Percentiles rank a stretch among this genome's conserved stretches.
phyloP scores from a whole-genome alignment of 2,888 invertebrate genomes.

The Limnephilus marmoratus region DNA sequence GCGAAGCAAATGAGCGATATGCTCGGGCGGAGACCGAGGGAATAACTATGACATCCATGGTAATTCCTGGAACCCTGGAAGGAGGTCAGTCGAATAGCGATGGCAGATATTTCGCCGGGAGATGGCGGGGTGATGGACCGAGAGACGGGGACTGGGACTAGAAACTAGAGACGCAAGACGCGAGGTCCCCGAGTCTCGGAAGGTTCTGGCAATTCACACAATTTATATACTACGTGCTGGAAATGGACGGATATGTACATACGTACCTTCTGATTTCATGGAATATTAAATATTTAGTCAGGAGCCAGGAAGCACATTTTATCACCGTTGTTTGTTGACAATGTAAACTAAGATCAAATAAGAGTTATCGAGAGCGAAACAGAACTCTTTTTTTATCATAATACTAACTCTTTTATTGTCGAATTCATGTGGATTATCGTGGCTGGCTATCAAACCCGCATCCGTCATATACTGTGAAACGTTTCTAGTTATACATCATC shows the following conservation, averaged over 20 bases:
- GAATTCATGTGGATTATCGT: neutral
- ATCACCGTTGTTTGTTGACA: neutral
- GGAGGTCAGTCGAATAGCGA: constrained; percentile 46
- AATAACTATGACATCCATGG: constrained; percentile 57
- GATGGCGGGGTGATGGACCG: neutral
- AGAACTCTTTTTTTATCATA: neutral
- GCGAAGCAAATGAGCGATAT: constrained; percentile 53
- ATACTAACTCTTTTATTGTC: neutral
- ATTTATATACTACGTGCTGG: neutral
- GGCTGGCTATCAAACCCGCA: neutral
- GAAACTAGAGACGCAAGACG: neutral
- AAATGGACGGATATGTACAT: neutral
- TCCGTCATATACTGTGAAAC: neutral
- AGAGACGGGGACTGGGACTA: neutral
- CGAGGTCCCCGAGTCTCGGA: constrained; percentile 5
- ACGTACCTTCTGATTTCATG: neutral
- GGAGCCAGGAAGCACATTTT: neutral
- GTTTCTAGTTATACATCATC: neutral
- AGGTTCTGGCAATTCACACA: neutral
- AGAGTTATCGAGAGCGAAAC: neutral
- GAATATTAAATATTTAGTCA: neutral
- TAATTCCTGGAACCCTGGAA: constrained; percentile 53
- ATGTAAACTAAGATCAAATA: neutral
- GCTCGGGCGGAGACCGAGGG: constrained; percentile 17
- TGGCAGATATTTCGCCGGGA: constrained; percentile 8